phyloP scores from a whole-genome alignment of 2,888 invertebrate genomes.

The Troides helena region DNA sequence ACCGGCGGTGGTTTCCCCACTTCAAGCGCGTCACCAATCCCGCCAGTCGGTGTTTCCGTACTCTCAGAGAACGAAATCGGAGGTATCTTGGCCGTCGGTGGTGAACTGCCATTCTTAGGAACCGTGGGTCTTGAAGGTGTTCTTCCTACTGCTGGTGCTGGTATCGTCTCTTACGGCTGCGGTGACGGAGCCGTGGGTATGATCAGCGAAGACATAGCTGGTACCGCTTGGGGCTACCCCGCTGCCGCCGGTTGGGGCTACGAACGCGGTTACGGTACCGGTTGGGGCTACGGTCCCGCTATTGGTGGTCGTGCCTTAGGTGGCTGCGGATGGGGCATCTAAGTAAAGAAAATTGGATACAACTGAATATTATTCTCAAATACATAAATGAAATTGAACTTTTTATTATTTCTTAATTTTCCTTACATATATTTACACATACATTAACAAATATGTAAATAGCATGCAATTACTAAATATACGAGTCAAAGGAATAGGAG shows the following conservation, averaged over 20 bases:
- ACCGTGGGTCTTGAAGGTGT: slow-evolving; percentile 45
- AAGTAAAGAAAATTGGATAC: background rate
- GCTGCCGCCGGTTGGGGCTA: slow-evolving; percentile 30
- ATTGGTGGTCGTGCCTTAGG: slow-evolving; percentile 26
- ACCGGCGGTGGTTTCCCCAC: slow-evolving; percentile 38
- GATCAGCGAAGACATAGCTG: slow-evolving; percentile 35
- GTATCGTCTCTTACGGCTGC: slow-evolving; percentile 42
- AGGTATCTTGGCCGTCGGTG: slow-evolving; percentile 39
- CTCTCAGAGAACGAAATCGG: slow-evolving; percentile 45
- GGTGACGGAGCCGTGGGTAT: slow-evolving; percentile 40
- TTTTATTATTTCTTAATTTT: no score
- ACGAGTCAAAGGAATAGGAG: no score
- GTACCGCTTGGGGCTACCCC: slow-evolving; percentile 18
- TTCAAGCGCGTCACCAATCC: slow-evolving; percentile 42
- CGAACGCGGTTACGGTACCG: background rate
- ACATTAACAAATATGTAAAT: no score
- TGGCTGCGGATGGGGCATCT: slow-evolving; percentile 24
- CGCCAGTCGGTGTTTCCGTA: slow-evolving; percentile 40
- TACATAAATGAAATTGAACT: no score
- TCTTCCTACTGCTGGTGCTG: slow-evolving; percentile 45
- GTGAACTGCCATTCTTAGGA: slow-evolving; percentile 42
- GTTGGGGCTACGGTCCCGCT: slow-evolving; percentile 26
- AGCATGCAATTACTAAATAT: no score
- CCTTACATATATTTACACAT: no score
- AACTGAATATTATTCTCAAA: no score